A percentile compares a stretch with the other conserved stretches of the same genome.
phyloP scores from a whole-genome alignment of 2,888 invertebrate species.

The Ochropleura leucogaster region DNA sequence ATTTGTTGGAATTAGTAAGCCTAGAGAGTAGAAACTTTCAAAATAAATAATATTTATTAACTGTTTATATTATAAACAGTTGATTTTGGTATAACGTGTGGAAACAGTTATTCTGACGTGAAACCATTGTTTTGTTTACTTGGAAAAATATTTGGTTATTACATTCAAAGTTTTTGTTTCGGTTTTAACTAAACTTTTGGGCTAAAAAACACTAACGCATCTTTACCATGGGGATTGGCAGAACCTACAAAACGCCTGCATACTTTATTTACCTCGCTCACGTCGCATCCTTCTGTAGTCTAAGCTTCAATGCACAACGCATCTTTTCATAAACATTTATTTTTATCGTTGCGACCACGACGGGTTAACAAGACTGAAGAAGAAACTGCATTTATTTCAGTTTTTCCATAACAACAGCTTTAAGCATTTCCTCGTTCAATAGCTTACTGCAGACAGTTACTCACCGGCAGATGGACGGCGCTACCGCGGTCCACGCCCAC shows the following conservation, averaged over 20 bases:
- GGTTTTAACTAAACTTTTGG: not conserved
- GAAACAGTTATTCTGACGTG: not conserved
- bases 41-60: not conserved
- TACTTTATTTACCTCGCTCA: too few relatives aligned
- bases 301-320: too few relatives aligned
- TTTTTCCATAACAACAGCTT: constrained; percentile 39
- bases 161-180: not conserved
- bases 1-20: constrained; percentile 48
- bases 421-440: constrained; percentile 20
- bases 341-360: not conserved
- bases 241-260: too few relatives aligned
- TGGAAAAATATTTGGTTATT: not conserved
- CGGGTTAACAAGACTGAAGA: not conserved
- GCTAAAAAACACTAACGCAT: not conserved
- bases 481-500: constrained; percentile 74
- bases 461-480: constrained; percentile 79
- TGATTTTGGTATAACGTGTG: too few relatives aligned
- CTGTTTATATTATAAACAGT: too few relatives aligned
- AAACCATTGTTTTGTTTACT: not conserved
- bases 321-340: not conserved
- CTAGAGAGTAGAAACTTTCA: not conserved
- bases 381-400: too few relatives aligned
- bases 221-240: not conserved
- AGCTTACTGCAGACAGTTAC: constrained; percentile 75
- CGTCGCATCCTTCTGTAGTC: not conserved